phyloP scores from a whole-genome alignment of 2,797 vertebrate species.

The Aphelocoma californica region DNA sequence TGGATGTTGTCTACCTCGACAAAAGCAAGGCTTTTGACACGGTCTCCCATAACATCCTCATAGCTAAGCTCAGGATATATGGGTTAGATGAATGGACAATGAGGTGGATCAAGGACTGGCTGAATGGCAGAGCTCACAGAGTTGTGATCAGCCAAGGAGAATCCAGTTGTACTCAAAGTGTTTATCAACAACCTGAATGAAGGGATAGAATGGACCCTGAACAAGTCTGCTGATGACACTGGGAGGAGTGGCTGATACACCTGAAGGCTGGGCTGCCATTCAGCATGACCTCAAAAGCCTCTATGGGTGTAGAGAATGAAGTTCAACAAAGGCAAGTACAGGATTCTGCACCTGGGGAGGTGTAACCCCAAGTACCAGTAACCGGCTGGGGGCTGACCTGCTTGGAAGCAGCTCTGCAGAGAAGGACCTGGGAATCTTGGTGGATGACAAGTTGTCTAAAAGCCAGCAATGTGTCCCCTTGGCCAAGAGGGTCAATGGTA shows the following conservation, averaged over 20 bases:
- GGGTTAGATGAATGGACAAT: rapidly evolving
- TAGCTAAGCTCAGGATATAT: neutral
- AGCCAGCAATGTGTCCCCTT: rapidly evolving
- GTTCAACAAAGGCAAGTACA: neutral
- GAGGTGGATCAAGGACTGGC: neutral
- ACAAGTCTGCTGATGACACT: neutral
- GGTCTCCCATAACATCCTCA: neutral
- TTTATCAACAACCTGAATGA: neutral
- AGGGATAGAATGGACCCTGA: neutral
- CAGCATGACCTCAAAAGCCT: neutral
- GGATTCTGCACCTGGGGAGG: neutral
- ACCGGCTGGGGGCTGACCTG: neutral
- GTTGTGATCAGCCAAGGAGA: neutral
- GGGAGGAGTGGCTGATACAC: neutral
- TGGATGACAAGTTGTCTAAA: neutral
- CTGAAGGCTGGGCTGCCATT: neutral
- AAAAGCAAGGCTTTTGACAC: neutral
- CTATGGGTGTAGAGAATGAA: neutral
- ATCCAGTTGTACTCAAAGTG: neutral
- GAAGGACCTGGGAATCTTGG: neutral
- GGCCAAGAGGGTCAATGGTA: neutral
- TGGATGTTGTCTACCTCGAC: neutral
- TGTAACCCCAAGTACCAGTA: neutral
- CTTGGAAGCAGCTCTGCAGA: neutral
- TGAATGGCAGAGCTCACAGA: neutral